These are phyloP conservation scores for Albula glossodonta DNA, from an alignment of 2,113 vertebrate species.

Conservation along the genomic window DNA sequence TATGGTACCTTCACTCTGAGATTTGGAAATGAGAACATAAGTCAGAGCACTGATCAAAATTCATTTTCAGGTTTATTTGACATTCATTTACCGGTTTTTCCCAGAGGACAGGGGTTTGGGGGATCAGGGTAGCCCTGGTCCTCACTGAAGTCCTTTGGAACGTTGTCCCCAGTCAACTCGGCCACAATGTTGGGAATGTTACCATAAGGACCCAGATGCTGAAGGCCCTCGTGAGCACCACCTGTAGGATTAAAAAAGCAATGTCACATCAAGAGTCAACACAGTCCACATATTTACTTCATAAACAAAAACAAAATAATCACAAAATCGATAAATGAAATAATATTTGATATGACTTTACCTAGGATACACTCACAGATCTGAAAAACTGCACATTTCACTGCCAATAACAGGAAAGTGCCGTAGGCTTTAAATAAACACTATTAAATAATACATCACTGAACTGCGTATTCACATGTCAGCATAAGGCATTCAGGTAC, in stretches of 20 bases:
- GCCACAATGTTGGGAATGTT: conserved; percentile 98
- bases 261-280: not conserved
- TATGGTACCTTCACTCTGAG: too few relatives aligned
- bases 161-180: conserved; percentile 91
- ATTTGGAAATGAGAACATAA: too few relatives aligned
- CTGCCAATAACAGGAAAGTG: too few relatives aligned
- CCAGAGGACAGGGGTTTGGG: conserved; percentile 92
- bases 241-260: conserved; percentile 32
- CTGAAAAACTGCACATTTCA: too few relatives aligned
- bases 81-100: conserved; percentile 80
- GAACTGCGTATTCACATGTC: too few relatives aligned
- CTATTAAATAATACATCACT: too few relatives aligned
- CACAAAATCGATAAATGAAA: not conserved
- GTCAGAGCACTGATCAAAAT: not conserved
- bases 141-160: conserved; percentile 92
- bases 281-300: not conserved
- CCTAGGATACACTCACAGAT: too few relatives aligned
- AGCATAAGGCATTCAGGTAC: too few relatives aligned
- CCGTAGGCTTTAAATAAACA: too few relatives aligned
- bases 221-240: conserved; percentile 85
- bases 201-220: conserved; percentile 95
- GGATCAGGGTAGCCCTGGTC: conserved; percentile 97
- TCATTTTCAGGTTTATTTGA: not conserved
- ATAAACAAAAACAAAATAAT: not conserved
- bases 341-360: not conserved